A percentile compares a stretch with the other conserved stretches of the same genome.
Evolutionary conservation across 1,140 invertebrate genomes (phyloP).

Genomic region (Drosophila parvula): DNA sequence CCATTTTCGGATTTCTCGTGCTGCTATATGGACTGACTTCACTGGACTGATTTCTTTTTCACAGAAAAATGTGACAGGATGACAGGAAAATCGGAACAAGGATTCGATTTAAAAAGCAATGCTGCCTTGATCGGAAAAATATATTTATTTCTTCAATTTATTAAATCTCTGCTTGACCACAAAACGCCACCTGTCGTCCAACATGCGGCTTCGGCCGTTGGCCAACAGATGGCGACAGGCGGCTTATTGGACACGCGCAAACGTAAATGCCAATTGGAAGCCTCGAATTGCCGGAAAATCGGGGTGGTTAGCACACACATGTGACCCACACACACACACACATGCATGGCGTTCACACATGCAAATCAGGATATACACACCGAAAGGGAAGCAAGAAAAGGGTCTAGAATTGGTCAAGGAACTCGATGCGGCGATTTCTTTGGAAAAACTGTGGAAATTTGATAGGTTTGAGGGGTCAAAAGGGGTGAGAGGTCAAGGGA

Average conservation of each 20-base stretch:
- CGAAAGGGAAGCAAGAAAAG: neutral
- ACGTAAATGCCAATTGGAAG: slow-evolving; percentile 79
- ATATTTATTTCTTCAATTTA: neutral
- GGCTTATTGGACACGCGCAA: slow-evolving; percentile 77
- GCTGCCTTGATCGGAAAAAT: too few relatives aligned
- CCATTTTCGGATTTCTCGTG: slow-evolving; percentile 22
- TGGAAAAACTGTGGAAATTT: slow-evolving; percentile 1
- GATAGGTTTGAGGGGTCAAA: slow-evolving; percentile 14
- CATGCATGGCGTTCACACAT: neutral
- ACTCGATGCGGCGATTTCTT: slow-evolving; percentile 22
- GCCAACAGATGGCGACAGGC: slow-evolving; percentile 60
- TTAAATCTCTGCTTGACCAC: slow-evolving; percentile 5
- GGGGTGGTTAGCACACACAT: slow-evolving; percentile 58
- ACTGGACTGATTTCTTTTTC: too few relatives aligned
- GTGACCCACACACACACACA: slow-evolving; percentile 11
- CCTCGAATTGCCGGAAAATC: slow-evolving; percentile 50
- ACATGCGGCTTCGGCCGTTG: slow-evolving; percentile 16
- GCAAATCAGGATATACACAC: slow-evolving; percentile 24
- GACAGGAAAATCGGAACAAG: too few relatives aligned
- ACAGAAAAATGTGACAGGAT: too few relatives aligned
- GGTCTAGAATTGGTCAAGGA: slow-evolving; percentile 41
- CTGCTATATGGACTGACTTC: too few relatives aligned
- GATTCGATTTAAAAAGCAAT: too few relatives aligned
- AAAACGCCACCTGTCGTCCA: slow-evolving; percentile 59
- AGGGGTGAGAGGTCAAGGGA: slow-evolving; percentile 3